Base-by-base conservation (phyloP, 2,113 vertebrate genomes). In the Ploceus nigricollis region DNA sequence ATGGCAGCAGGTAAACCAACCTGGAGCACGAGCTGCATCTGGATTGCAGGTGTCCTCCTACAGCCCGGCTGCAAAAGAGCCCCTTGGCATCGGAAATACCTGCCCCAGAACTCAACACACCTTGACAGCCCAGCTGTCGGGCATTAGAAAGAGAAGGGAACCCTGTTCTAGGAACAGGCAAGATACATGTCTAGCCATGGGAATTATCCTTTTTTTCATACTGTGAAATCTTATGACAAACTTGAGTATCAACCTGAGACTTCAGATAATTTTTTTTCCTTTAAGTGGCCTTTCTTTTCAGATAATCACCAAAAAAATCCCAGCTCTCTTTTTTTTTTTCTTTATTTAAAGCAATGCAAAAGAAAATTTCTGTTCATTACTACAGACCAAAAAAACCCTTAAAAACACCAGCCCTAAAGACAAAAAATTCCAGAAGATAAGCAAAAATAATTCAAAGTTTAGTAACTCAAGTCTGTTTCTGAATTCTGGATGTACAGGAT, bases 61-160 rank as follows among this genome's bases (percentile, higher is more conserved):
- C 12, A 35, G 30, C 39, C 37, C 37, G 27, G 31, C 69, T 45
- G 35, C 5, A 0, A 7, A 28, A 39, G 50, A 73, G 40, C 21
- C 44, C 51, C 9, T 1, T 0, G 0, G 47, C 63, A 54, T 0
- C 15, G 9, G 13, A 72, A 76, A 51, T 4, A 42, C 6, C 30
- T 15, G 5, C 3, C 1, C 3, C 21, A 14, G 2, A 6, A 30
- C 21, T 28, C 39, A 21, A 2, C 7, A 10, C 2, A 33, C 19
- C 16, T 25, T 3, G 20, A 30, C 7, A 28, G 54, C 22, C 4
- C 42, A 70, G 17, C 7, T 25, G 15, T 3, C 2, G n/a, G 39
- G 30, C 10, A 5, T 5, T 27, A 28, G 9, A 35, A 31, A 75
- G n/a, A 82, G 16, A 82, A 31, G 7, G 25, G 27, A 81, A 39